Percentiles rank a stretch among this genome's conserved stretches.
Conservation (phyloP, 53 echinoderm and acorn worm genomes). For the Crossaster papposus region DNA sequence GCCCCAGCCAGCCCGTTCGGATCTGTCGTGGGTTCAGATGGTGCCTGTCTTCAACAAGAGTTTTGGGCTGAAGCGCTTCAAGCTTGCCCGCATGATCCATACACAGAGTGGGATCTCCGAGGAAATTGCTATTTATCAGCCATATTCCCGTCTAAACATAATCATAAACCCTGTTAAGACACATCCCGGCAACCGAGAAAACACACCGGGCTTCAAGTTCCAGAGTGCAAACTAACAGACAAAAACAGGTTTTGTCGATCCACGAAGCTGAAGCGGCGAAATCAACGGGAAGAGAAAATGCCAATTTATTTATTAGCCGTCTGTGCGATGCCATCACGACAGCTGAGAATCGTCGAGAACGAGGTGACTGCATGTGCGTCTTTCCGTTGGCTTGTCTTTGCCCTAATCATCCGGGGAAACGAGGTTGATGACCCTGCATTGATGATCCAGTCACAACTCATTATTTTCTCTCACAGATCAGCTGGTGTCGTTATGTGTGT, state of each 20-base stretch:
- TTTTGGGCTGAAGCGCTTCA: not conserved
- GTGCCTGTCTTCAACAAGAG: constrained; percentile 27
- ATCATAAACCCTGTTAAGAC: not conserved
- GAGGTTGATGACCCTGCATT: constrained; percentile 43
- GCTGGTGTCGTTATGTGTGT: not conserved
- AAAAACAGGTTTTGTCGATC: not conserved
- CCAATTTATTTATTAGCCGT: constrained; percentile 27
- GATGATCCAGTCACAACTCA: constrained; percentile 5
- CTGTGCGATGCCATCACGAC: not conserved
- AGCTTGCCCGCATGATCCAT: not conserved
- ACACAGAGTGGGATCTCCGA: not conserved
- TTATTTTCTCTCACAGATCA: not conserved
- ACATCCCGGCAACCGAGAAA: constrained; percentile 8
- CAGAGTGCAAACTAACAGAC: not conserved
- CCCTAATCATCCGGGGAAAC: constrained; percentile 9
- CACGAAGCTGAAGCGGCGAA: not conserved
- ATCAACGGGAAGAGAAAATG: not conserved
- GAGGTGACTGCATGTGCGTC: constrained; percentile 38
- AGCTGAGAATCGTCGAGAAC: constrained; percentile 43
- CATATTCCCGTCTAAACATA: constrained; percentile 35
- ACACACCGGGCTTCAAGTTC: not conserved
- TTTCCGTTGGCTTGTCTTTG: constrained; percentile 23
- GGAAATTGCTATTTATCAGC: constrained; percentile 53
- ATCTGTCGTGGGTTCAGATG: constrained; percentile 53
- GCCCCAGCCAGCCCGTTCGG: not conserved